phyloP scores from a whole-genome alignment of 2,113 vertebrate genomes.

The Pollachius pollachius region DNA sequence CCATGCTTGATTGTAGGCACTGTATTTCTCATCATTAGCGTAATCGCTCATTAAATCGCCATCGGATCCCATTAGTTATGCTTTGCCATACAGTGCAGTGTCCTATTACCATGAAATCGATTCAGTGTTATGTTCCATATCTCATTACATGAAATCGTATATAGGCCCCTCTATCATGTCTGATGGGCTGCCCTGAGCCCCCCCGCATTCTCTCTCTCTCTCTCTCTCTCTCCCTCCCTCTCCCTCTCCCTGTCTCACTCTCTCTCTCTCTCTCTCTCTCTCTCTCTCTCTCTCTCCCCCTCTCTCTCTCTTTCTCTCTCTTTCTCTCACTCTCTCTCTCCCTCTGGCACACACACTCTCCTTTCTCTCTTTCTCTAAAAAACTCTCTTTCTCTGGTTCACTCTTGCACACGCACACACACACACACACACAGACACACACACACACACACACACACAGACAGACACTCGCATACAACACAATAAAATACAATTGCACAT shows the following conservation, averaged over 20 bases:
- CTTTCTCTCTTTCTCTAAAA: constrained; percentile 4
- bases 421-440: no score
- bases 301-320: constrained; percentile 14
- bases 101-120: constrained; percentile 64
- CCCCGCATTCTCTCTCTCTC: constrained; percentile 19
- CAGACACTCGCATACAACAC: no score
- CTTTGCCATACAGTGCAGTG: constrained; percentile 37
- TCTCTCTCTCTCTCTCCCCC: not conserved
- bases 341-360: not conserved
- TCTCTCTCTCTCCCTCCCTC: constrained; percentile 26
- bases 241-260: constrained; percentile 15
- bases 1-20: constrained; percentile 6
- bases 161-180: constrained; percentile 52
- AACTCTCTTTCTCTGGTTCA: constrained; percentile 25
- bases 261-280: not conserved
- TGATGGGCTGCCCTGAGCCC: constrained; percentile 58
- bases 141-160: constrained; percentile 71
- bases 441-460: no score
- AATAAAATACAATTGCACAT: no score
- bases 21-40: constrained; percentile 16
- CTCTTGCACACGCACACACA: not conserved
- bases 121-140: constrained; percentile 62
- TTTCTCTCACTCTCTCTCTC: constrained; percentile 25
- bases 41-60: constrained; percentile 44
- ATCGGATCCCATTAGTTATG: constrained; percentile 48